These are phyloP conservation scores for Stomatorhinus ivindoensis DNA, from an alignment of 2,113 vertebrate genomes.

Conservation along the genomic window DNA sequence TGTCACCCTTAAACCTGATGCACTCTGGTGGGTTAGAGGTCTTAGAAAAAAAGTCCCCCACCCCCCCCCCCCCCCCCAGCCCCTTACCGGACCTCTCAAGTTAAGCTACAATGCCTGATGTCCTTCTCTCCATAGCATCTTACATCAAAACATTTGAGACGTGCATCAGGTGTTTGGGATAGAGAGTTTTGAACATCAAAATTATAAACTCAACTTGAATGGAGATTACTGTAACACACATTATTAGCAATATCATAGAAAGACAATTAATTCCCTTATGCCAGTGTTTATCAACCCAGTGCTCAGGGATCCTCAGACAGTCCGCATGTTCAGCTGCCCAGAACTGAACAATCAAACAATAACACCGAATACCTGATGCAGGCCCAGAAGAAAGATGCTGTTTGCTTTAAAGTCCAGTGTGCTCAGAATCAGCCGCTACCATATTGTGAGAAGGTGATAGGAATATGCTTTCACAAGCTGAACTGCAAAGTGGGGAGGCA, in stretches of 20 bases:
- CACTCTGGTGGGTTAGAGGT: background rate
- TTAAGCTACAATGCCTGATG: background rate
- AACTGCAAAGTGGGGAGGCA: background rate
- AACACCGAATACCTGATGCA: background rate
- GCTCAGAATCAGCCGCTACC: background rate
- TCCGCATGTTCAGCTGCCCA: background rate
- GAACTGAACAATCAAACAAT: background rate
- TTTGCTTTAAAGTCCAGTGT: background rate
- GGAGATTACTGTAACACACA: background rate
- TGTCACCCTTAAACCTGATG: background rate
- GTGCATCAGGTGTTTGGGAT: background rate
- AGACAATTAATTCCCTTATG: background rate
- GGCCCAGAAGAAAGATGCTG: background rate
- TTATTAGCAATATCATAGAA: background rate
- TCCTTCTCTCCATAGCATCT: background rate
- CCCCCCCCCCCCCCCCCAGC: background rate
- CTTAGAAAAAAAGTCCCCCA: background rate
- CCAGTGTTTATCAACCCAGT: background rate
- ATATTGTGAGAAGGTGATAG: background rate
- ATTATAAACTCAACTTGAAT: background rate
- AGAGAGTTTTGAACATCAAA: background rate
- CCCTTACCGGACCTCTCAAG: background rate
- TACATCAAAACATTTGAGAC: background rate
- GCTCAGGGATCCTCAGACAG: background rate
- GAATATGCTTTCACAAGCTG: background rate